These are phyloP conservation scores for Steinernema khuongi DNA, from an alignment of 1,140 invertebrate species.

Conservation along the genomic window DNA sequence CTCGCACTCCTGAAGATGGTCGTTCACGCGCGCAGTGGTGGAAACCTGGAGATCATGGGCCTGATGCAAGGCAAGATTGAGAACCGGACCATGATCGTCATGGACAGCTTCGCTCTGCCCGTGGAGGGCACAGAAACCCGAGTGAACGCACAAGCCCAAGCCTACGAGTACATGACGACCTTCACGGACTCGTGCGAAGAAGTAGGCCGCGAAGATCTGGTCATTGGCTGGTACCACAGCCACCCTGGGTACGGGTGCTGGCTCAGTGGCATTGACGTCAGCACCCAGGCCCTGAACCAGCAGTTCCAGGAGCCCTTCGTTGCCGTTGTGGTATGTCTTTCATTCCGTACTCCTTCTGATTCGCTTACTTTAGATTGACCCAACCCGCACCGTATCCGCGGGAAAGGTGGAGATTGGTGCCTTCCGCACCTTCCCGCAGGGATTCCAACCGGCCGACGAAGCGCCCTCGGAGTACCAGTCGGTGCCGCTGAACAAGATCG, in stretches of 20 bases:
- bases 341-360: too few species aligned
- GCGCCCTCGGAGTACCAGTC: slow-evolving; percentile 97
- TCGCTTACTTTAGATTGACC: slow-evolving; percentile 71
- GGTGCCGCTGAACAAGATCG: slow-evolving; percentile 97
- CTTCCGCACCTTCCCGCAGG: slow-evolving; percentile 97
- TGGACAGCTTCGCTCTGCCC: background rate
- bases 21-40: background rate
- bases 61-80: background rate
- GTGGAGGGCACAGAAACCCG: background rate
- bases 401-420: slow-evolving; percentile 99
- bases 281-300: background rate
- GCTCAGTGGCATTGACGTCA: background rate
- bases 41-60: background rate
- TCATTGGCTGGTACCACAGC: background rate
- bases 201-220: background rate
- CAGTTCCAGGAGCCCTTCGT: slow-evolving; percentile 17
- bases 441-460: slow-evolving; percentile 93
- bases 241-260: background rate
- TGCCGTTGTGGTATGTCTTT: slow-evolving; percentile 34
- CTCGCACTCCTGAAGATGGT: background rate
- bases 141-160: background rate
- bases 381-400: slow-evolving; percentile 92
- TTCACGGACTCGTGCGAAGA: too few species aligned
- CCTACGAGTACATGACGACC: background rate
- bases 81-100: background rate